Base-by-base conservation (phyloP, 2,888 invertebrate species). In the Schizaphis graminum region DNA sequence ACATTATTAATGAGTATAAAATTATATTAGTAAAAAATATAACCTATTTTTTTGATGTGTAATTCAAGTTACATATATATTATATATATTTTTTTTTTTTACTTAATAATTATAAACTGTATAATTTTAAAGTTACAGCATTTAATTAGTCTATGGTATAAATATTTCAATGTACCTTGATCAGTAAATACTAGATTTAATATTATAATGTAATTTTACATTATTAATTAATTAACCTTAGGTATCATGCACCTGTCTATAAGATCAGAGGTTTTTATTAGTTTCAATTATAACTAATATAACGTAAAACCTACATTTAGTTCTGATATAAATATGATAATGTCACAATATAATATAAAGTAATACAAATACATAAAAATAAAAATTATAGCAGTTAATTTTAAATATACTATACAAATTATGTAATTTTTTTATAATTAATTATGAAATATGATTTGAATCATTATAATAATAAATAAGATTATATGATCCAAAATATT, bases 21-120 rank as follows among this genome's bases (percentile, higher is more conserved):
- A 77, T 77, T 77, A 35, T 44, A 92, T 67, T 87, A 87, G 61
- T 92, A 26, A 92, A 92, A 47, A 92, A 90, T 67, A 86, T 92
- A 49, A 86, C 21, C 1, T n/a, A 28, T 26, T 86, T 87, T 85
- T 84, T 91, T 91, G 24, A 84, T 57, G 24, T 85, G 56, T 57
- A 44, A 56, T 56, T 67, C 28, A 44, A 89, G 26, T 56, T 90
- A 53, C 67, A 67, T 28, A n/a, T 11, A 28, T 61, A 28, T 61
- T 3, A n/a, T n/a, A n/a, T n/a, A n/a, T n/a, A n/a, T n/a, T 28
- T 28, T 26, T 57, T 61, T 61, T 67, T 67, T 67, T 67, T 67
- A n/a, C 67, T 35, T 67, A 7, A 35, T 53, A n/a, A 67, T 67
- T 35, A 16, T 35, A 67, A 67, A 67, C 7, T 67, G 16, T 67